Base-by-base conservation (phyloP, 30 jellyfish, hydroid and myxozoan species). In the Turritopsis rubra region DNA sequence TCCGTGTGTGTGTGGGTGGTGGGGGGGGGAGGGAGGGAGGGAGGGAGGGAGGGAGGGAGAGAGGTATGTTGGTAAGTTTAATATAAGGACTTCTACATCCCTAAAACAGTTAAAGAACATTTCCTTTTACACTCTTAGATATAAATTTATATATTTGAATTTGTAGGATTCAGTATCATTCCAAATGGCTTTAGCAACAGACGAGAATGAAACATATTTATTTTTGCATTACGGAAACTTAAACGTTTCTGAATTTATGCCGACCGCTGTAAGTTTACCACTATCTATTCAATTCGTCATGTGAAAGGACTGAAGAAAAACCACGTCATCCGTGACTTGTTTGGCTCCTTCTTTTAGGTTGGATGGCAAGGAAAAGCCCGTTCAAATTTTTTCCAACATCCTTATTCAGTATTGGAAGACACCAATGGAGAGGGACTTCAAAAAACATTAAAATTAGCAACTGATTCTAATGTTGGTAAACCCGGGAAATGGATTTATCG, bases 121-220 rank as follows among this genome's bases (percentile, higher is more conserved):
- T n/a, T n/a, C n/a, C n/a, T n/a, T n/a, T n/a, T n/a, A n/a, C n/a
- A n/a, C n/a, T 60, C 0, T 18, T 60, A 60, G 19, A 60, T 18
- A 21, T 60, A 18, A 0, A 60, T 60, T 60, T 21, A 54, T 1
- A 68, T 68, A 7, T 0, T 19, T 66, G 27, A 8, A 7, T 68
- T 68, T 68, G 8, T 22, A 68, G 77, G 31, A 68, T n/a, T 7
- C 28, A 9, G 77, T 27, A n/a, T n/a, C 77, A n/a, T 68, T 68
- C 21, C 77, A 68, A 68, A 68, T 68, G 77, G 77, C 77, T 68
- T 27, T 68, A n/a, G 77, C 77, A 68, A 68, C 77, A 17, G 21
- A 68, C 21, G 77, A 68, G 17, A 8, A 68, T 1, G 31, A 68
- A 19, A 68, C 77, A 68, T 68, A 68, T 27, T 27, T 68, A 9